A percentile compares a stretch with the other conserved stretches of the same genome.
Conservation (phyloP, 2,797 vertebrate species). For the Brachyalestes nurse region DNA sequence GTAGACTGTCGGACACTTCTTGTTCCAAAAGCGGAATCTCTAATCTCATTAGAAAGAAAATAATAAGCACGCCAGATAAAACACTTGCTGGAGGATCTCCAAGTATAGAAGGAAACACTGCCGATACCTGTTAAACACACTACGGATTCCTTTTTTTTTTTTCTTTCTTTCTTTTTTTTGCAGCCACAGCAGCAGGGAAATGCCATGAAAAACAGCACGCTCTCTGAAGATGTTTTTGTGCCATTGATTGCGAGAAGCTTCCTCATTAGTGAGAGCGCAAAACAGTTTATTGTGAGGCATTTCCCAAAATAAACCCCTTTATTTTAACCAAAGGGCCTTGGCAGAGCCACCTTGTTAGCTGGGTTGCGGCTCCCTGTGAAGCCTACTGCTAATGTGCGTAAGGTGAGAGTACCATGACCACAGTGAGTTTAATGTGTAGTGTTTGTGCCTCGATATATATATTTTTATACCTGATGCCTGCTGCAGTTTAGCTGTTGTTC, state of each 20-base stretch:
- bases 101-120: slow-evolving; percentile 1
- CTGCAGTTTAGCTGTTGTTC: neutral
- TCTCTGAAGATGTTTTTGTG: slow-evolving; percentile 81
- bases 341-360: slow-evolving; percentile 82
- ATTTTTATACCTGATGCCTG: slow-evolving; percentile 16
- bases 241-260: slow-evolving; percentile 79
- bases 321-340: slow-evolving; percentile 87
- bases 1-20: slow-evolving; percentile 7
- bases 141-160: neutral
- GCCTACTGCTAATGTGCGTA: slow-evolving; percentile 48
- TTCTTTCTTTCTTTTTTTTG: slow-evolving; percentile 1
- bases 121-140: slow-evolving; percentile 16
- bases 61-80: slow-evolving; percentile 19
- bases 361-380: slow-evolving; percentile 79
- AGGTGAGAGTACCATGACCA: slow-evolving; percentile 16
- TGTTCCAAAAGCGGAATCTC: slow-evolving; percentile 31
- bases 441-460: neutral
- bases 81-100: neutral
- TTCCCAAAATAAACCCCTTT: slow-evolving; percentile 87
- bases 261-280: slow-evolving; percentile 86
- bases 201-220: slow-evolving; percentile 72
- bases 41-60: slow-evolving; percentile 37
- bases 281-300: slow-evolving; percentile 87
- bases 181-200: neutral
- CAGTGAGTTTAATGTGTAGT: neutral